phyloP scores from a whole-genome alignment of 2,888 invertebrate species.

The Baronia brevicornis region DNA sequence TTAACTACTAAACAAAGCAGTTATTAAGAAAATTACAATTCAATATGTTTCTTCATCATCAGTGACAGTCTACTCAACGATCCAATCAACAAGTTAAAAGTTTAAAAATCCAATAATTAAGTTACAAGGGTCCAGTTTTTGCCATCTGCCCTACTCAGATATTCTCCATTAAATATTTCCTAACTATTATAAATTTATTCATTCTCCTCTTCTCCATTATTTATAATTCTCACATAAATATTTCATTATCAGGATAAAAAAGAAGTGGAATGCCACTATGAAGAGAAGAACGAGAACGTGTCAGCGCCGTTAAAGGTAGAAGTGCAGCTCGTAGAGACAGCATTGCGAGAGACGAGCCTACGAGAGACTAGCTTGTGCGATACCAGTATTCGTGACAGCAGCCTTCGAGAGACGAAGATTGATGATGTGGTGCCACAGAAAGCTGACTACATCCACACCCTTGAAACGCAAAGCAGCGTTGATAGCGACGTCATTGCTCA shows the following conservation, averaged over 20 bases:
- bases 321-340: constrained; percentile 44
- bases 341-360: constrained; percentile 39
- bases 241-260: constrained; percentile 51
- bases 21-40: too few relatives aligned
- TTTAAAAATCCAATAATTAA: too few relatives aligned
- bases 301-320: constrained; percentile 40
- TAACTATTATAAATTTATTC: too few relatives aligned
- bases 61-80: too few relatives aligned
- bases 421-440: constrained; percentile 71
- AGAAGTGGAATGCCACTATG: constrained; percentile 67
- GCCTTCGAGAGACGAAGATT: constrained; percentile 79
- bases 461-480: constrained; percentile 70
- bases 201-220: neutral
- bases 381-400: constrained; percentile 28
- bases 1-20: too few relatives aligned
- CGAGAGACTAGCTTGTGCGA: constrained; percentile 70
- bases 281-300: constrained; percentile 66
- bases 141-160: too few relatives aligned
- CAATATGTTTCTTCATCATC: too few relatives aligned
- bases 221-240: neutral
- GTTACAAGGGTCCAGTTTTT: too few relatives aligned
- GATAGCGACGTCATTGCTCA: constrained; percentile 80
- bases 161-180: too few relatives aligned
- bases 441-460: constrained; percentile 61
- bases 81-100: too few relatives aligned